Evolutionary conservation across 2,113 vertebrate species (phyloP).

Genomic region (Sapajus apella): DNA sequence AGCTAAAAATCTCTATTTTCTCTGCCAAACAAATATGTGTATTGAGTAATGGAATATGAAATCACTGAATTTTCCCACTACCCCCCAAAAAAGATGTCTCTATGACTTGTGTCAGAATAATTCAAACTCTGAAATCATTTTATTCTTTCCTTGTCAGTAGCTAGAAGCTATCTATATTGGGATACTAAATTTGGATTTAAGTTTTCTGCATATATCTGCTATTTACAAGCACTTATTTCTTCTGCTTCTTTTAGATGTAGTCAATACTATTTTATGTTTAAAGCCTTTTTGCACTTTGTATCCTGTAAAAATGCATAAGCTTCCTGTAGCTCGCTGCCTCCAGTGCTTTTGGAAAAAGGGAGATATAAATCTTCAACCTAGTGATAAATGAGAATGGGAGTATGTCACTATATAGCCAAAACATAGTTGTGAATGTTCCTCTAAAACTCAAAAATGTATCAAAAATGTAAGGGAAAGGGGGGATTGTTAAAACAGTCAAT

Average conservation of each 20-base stretch:
- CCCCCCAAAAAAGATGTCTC: neutral
- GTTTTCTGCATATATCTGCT: neutral
- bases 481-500: neutral
- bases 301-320: constrained; percentile 32
- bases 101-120: constrained; percentile 29
- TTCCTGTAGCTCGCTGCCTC: constrained; percentile 11
- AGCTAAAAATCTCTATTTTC: neutral
- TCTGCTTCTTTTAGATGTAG: constrained; percentile 9
- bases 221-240: constrained; percentile 31
- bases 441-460: constrained; percentile 3
- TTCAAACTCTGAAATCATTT: neutral
- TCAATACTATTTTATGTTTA: constrained; percentile 29
- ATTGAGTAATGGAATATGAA: neutral
- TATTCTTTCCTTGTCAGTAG: constrained; percentile 6
- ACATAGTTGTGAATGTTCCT: constrained; percentile 16
- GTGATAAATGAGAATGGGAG: constrained; percentile 46
- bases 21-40: neutral
- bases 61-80: neutral
- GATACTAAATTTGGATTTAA: constrained; percentile 21
- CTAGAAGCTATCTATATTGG: neutral
- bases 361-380: constrained; percentile 38
- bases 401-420: constrained; percentile 33
- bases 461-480: neutral
- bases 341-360: constrained; percentile 34
- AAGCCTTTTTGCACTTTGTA: constrained; percentile 28